Conservation (phyloP, 2,797 vertebrate species). For the Squalus acanthias region DNA sequence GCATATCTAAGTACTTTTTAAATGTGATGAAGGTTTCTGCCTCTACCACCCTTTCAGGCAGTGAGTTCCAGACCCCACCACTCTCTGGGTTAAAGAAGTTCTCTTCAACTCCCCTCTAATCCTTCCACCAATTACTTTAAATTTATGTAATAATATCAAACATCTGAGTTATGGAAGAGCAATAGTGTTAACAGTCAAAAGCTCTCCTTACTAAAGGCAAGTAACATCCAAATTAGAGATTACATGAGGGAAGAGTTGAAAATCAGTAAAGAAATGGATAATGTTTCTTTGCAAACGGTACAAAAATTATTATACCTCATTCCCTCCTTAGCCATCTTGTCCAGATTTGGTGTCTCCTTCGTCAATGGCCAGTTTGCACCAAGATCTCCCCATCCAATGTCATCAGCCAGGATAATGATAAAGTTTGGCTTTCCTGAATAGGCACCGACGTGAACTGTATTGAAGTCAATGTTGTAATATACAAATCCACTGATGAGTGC, state of each 20-base stretch:
- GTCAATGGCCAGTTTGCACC: slow-evolving; percentile 69
- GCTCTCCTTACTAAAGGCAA: background rate
- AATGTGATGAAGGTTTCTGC: no score
- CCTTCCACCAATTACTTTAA: no score
- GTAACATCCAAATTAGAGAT: background rate
- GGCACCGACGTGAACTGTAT: slow-evolving; percentile 12
- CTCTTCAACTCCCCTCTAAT: no score
- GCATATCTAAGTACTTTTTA: no score
- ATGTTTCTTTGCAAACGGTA: background rate
- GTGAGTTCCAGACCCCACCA: no score
- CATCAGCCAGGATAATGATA: slow-evolving; percentile 85
- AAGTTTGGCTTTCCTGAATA: slow-evolving; percentile 68
- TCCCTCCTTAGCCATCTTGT: slow-evolving; percentile 73
- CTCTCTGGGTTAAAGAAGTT: no score
- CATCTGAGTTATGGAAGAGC: background rate
- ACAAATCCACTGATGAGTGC: slow-evolving; percentile 53
- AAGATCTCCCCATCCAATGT: slow-evolving; percentile 92
- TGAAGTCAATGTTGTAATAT: slow-evolving; percentile 44
- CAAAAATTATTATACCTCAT: slow-evolving; percentile 61
- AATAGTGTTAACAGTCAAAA: background rate
- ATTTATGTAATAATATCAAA: background rate
- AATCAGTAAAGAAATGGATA: background rate
- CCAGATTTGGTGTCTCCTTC: slow-evolving; percentile 72
- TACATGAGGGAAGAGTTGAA: background rate
- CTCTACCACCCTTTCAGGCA: no score